These are phyloP conservation scores for Tetramorium parvispinum DNA, from an alignment of 1,140 invertebrate species.

Conservation along the genomic window DNA sequence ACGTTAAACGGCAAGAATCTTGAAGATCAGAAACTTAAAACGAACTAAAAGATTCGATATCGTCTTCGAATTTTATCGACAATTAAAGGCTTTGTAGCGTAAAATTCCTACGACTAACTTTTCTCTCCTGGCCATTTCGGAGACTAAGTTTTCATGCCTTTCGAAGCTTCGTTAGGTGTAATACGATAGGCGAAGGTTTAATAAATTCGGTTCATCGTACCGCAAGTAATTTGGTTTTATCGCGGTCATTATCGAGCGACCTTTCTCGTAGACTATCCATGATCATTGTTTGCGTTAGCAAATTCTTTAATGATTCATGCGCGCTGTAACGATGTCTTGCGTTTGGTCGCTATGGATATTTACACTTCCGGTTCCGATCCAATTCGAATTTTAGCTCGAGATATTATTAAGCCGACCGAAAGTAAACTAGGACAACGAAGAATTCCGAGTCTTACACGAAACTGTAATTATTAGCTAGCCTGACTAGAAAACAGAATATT, in stretches of 20 bases:
- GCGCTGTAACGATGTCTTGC: background rate
- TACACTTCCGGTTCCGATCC: background rate
- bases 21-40: background rate
- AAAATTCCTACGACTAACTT: background rate
- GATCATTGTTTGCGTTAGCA: conserved; percentile 35
- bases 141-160: conserved; percentile 8
- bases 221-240: conserved; percentile 65
- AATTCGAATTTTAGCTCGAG: conserved; percentile 11
- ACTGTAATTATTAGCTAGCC: conserved; percentile 6
- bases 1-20: background rate
- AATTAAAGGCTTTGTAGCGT: background rate
- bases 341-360: conserved; percentile 17
- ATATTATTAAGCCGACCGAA: background rate
- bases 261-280: conserved; percentile 16
- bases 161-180: background rate
- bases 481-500: background rate
- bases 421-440: background rate
- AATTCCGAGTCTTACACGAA: background rate
- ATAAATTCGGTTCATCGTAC: conserved; percentile 48
- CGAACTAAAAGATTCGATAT: background rate
- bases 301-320: conserved; percentile 60
- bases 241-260: conserved; percentile 41
- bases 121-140: background rate
- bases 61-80: background rate
- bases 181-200: conserved; percentile 8